Percentiles rank a stretch among this genome's conserved stretches.
These are phyloP conservation scores for Orussus abietinus DNA, from an alignment of 1,140 invertebrate species.

Conservation along the genomic window DNA sequence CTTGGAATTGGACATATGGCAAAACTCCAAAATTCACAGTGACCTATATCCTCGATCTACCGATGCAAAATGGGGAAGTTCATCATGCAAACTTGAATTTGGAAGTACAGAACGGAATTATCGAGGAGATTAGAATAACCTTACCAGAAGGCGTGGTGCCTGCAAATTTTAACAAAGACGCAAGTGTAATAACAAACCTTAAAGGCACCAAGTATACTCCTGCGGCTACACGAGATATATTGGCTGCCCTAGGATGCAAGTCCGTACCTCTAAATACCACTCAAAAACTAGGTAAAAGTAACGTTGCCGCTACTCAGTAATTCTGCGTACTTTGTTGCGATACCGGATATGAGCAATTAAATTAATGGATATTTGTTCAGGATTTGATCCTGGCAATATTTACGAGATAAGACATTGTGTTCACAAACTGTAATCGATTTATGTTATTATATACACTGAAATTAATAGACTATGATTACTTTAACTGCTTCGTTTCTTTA, in stretches of 20 bases:
- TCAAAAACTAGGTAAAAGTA: constrained; percentile 32
- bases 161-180: constrained; percentile 28
- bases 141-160: constrained; percentile 33
- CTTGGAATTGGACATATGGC: constrained; percentile 88
- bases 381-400: too few relatives aligned
- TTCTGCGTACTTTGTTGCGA: too few relatives aligned
- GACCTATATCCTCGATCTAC: constrained; percentile 34
- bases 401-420: too few relatives aligned
- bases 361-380: too few relatives aligned
- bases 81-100: constrained; percentile 36
- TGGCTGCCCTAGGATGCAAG: constrained; percentile 42
- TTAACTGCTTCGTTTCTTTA: too few relatives aligned
- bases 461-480: too few relatives aligned
- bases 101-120: constrained; percentile 39
- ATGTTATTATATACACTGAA: too few relatives aligned
- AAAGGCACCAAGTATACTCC: constrained; percentile 38
- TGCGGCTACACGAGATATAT: constrained; percentile 38
- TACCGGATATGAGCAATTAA: too few relatives aligned
- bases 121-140: constrained; percentile 44
- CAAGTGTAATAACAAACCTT: constrained; percentile 44
- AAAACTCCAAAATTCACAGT: constrained; percentile 81
- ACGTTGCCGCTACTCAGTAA: constrained; percentile 38
- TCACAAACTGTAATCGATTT: too few relatives aligned
- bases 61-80: constrained; percentile 17
- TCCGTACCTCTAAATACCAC: constrained; percentile 24